Conservation (phyloP, 2,797 vertebrate genomes). For the Lithobates pipiens region DNA sequence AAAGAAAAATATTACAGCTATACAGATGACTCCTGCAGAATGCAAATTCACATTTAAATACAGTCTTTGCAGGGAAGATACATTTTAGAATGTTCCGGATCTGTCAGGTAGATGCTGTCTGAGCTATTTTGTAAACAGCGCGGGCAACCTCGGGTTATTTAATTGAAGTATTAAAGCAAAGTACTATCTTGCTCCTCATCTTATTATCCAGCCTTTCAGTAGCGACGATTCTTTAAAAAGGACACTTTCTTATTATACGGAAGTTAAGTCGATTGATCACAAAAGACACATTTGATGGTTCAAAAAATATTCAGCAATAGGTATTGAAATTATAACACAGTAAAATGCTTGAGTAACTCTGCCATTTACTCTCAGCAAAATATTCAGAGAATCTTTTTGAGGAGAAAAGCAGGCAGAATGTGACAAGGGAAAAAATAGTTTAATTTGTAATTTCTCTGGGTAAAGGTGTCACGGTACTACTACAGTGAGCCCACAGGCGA, state of each 20-base stretch:
- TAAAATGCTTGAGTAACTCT: constrained; percentile 57
- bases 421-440: constrained; percentile 71
- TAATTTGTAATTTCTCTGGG: constrained; percentile 62
- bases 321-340: constrained; percentile 55
- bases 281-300: constrained; percentile 65
- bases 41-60: constrained; percentile 69
- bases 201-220: constrained; percentile 63
- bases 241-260: constrained; percentile 57
- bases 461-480: no score
- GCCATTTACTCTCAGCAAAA: constrained; percentile 68
- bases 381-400: constrained; percentile 65
- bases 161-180: constrained; percentile 65
- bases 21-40: constrained; percentile 54
- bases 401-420: constrained; percentile 63
- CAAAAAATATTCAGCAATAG: constrained; percentile 61
- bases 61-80: constrained; percentile 58
- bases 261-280: constrained; percentile 66
- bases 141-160: constrained; percentile 66
- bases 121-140: constrained; percentile 67
- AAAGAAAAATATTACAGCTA: constrained; percentile 2
- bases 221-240: constrained; percentile 67
- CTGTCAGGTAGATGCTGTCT: constrained; percentile 65
- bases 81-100: constrained; percentile 59
- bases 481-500: no score
- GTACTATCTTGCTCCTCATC: constrained; percentile 62